Base-by-base conservation (phyloP, 2,113 vertebrate species). In the Acrocephalus arundinaceus region DNA sequence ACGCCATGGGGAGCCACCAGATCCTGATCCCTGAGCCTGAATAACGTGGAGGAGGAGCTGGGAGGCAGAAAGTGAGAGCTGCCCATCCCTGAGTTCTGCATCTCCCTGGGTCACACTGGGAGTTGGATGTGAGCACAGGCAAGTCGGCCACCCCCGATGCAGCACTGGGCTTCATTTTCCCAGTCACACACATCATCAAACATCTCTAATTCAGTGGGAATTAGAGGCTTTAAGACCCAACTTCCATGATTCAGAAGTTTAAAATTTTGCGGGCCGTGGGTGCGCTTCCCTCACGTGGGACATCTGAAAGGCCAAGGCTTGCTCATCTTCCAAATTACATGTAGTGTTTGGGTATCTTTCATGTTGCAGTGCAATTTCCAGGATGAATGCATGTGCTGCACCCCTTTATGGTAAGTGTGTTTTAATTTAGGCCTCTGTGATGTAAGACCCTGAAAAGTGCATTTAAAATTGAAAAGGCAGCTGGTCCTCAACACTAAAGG, bases 201-300 rank as follows among this genome's bases (percentile, higher is more conserved):
- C 49, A 54, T 70, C 39, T 62, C 65, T 62, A 71, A 87, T 78
- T 78, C 90, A 58, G 71, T 68, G 67, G 54, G 95, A 94, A 96
- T 79, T 52, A 85, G 59, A 96, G 48, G 87, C 89, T 93, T 70
- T 58, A 16, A n/a, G 77, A 85, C 77, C 80, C 1, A 0, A 55
- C 81, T 89, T 78, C 73, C 93, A 63, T 96, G 96, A 96, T 96
- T 96, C 96, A 96, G 96, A 63, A 89, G 73, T 68, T 63, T 67
- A 93, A 66, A 75, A 91, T 93, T 91, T 49, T 94, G 87, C 3
- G 30, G 93, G 87, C 85, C 49, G 77, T 92, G 91, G 87, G 87
- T 87, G 71, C 66, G 39, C 89, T 95, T 95, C 70, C 85, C 89
- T 87, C 39, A 39, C 6, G 13, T 75, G 80, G 94, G 95, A 94